These are phyloP conservation scores for Myotis davidii DNA, from an alignment of 2,113 vertebrate genomes.

Conservation along the genomic window DNA sequence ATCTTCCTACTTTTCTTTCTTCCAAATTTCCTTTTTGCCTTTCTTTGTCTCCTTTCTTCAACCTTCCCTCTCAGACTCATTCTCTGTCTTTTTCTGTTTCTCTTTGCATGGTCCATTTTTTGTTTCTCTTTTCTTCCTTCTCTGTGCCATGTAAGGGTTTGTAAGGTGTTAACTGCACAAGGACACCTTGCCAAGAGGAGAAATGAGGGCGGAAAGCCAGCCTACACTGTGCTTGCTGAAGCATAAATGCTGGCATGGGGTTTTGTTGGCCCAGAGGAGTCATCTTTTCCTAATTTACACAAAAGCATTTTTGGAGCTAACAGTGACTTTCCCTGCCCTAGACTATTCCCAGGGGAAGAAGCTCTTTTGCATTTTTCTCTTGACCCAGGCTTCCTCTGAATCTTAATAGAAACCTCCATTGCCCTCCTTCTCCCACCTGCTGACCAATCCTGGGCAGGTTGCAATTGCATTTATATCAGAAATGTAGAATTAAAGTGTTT, in stretches of 20 bases:
- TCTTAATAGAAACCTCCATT: background rate
- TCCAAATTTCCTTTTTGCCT: background rate
- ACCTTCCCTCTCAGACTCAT: background rate
- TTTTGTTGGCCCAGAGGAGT: background rate
- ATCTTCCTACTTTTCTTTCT: background rate
- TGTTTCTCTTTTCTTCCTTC: background rate
- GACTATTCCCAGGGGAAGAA: background rate
- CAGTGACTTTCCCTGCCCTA: background rate
- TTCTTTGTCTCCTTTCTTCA: background rate
- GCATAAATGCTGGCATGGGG: background rate
- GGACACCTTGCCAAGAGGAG: background rate
- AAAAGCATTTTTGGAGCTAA: background rate
- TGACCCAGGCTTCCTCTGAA: background rate
- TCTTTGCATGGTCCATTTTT: background rate
- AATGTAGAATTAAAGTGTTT: background rate
- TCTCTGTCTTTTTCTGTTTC: background rate
- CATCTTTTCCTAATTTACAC: slow-evolving; percentile 15
- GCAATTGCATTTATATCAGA: background rate
- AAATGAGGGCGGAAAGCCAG: background rate
- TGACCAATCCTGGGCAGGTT: background rate
- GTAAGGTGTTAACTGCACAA: background rate
- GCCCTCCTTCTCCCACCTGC: background rate
- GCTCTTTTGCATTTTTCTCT: background rate
- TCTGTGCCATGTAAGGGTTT: background rate
- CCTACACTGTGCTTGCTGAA: background rate